Base-by-base conservation (phyloP, 2,888 invertebrate species). In the Microdon myrmicae region DNA sequence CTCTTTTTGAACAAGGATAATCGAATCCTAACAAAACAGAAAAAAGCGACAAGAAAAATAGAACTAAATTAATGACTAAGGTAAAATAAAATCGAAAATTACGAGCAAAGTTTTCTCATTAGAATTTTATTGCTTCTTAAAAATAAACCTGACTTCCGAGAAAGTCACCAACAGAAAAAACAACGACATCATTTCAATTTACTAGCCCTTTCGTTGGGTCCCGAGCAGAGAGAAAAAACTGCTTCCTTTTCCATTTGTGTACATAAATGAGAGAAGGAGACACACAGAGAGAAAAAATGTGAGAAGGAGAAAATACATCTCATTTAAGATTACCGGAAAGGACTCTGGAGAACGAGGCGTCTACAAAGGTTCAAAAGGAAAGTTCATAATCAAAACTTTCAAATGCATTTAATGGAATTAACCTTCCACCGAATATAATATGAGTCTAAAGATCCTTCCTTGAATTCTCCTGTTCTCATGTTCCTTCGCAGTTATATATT, bases 91-190 rank as follows among this genome's bases (percentile, higher is more conserved):
- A 45, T 34, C 34, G 26, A 45, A 45, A 45, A 45, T 32, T 32
- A 45, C 32, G 25, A 32, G n/a, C n/a, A 45, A 45, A 45, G 44
- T 45, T 45, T 45, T 45, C 44, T 45, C 44, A 45, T 45, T 45
- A 45, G 32, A 45, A 45, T 34, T 44, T 45, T 45, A 45, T 45
- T 45, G 44, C 44, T 45, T 45, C 44, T 45, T 45, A 32, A 45
- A 34, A 45, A 41, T 22, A 20, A 29, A 37, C 37, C 20, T 37
- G 37, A 37, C 23, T 37, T 37, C 23, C 10, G 37, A 37, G 23
- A 23, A 12, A 9, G 22, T 13, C 13, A 29, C n/a, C 17, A 34
- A 25, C 2, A 10, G 8, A 4, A 45, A 23, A 17, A 12, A 31
- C 16, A 32, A 25, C 34, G 44, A 45, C 44, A 45, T 34, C 17